Percentiles rank a stretch among this genome's conserved stretches.
Conservation (phyloP, 1,140 invertebrate genomes). For the Lucilia cuprina region DNA sequence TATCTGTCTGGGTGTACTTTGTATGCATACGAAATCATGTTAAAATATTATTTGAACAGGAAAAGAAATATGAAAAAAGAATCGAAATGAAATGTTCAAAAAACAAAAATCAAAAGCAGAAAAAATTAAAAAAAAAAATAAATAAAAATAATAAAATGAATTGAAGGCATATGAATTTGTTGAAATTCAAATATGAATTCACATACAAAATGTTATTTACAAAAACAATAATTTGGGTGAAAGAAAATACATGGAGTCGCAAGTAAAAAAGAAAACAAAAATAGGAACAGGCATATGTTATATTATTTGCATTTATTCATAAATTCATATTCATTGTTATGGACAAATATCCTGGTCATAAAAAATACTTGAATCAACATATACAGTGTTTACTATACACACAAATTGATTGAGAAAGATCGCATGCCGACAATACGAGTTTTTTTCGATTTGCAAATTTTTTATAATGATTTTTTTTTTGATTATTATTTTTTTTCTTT, state of each 20-base stretch:
- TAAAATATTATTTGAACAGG: constrained; percentile 4
- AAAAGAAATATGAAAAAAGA: not conserved
- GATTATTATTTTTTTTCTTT: not conserved
- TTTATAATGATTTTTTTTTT: not conserved
- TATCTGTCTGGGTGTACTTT: not conserved
- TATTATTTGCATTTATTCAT: not conserved
- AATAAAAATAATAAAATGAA: not conserved
- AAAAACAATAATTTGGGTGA: too few species aligned
- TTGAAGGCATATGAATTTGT: not conserved
- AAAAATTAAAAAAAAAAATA: not conserved
- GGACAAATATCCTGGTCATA: not conserved
- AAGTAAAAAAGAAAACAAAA: not conserved
- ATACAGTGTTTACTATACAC: too few species aligned
- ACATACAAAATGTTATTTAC: too few species aligned
- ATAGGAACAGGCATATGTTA: not conserved
- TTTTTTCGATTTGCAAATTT: not conserved
- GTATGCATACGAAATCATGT: constrained; percentile 1
- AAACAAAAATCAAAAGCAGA: not conserved
- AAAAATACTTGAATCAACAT: not conserved
- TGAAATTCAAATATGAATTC: not conserved
- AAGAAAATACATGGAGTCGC: too few species aligned
- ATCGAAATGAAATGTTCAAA: not conserved
- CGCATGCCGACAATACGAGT: not conserved
- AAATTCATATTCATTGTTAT: constrained; percentile 9
- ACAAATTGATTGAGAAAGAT: not conserved